phyloP scores from a whole-genome alignment of 2,113 vertebrate genomes.

The Seriola rivoliana region DNA sequence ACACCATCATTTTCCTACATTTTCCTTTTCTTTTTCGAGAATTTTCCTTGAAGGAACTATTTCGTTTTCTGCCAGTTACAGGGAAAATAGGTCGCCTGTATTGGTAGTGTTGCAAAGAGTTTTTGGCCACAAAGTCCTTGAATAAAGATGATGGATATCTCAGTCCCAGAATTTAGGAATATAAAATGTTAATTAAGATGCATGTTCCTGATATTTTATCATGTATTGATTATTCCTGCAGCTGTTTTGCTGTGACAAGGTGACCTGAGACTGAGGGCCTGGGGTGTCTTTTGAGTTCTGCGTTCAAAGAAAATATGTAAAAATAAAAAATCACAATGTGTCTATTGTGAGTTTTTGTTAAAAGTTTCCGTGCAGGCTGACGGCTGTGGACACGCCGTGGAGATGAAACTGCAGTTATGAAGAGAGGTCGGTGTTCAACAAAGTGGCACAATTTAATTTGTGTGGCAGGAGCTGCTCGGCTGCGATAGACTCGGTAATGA shows the following conservation, averaged over 20 bases:
- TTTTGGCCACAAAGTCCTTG: too few relatives aligned
- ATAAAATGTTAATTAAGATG: too few relatives aligned
- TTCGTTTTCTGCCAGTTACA: too few relatives aligned
- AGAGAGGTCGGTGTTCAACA: conserved; percentile 56
- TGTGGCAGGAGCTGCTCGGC: conserved; percentile 40
- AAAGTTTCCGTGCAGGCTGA: conserved; percentile 1
- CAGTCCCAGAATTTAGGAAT: too few relatives aligned
- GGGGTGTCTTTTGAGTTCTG: background rate
- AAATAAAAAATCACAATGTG: background rate
- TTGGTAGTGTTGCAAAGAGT: too few relatives aligned
- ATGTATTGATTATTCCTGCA: too few relatives aligned
- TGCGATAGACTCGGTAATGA: conserved; percentile 66
- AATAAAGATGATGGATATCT: too few relatives aligned
- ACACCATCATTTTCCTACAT: too few relatives aligned
- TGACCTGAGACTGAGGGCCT: background rate
- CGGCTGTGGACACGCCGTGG: background rate
- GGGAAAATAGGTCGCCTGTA: too few relatives aligned
- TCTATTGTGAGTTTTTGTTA: background rate
- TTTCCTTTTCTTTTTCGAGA: too few relatives aligned
- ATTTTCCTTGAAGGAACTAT: too few relatives aligned
- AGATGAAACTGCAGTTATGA: conserved; percentile 60
- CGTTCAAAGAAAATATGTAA: background rate
- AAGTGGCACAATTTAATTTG: conserved; percentile 79
- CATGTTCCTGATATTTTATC: too few relatives aligned
- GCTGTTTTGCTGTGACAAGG: background rate